Percentiles rank a stretch among this genome's conserved stretches.
phyloP scores from a whole-genome alignment of 2,888 invertebrate species.

The Norana najaformis region DNA sequence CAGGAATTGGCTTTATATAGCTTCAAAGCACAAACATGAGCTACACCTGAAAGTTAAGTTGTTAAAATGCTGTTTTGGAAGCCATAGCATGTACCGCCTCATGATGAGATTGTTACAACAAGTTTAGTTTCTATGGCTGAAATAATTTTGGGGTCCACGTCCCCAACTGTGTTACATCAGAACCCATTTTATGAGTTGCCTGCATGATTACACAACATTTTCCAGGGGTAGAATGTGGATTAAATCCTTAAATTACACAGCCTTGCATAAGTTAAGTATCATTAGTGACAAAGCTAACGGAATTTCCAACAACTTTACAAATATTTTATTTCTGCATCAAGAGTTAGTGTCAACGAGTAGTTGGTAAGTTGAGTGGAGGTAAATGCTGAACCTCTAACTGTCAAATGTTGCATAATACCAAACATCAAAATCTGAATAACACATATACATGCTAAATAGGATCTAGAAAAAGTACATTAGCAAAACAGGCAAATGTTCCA shows the following conservation, averaged over 20 bases:
- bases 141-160: too few species aligned
- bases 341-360: too few species aligned
- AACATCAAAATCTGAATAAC: neutral
- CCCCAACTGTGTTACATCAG: too few species aligned
- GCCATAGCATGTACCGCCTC: too few species aligned
- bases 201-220: too few species aligned
- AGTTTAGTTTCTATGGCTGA: too few species aligned
- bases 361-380: neutral
- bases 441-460: neutral
- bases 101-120: too few species aligned
- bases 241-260: neutral
- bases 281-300: neutral
- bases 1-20: neutral
- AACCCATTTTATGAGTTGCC: too few species aligned
- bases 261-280: neutral
- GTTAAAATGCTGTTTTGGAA: too few species aligned
- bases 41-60: neutral
- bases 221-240: neutral
- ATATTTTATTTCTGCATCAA: neutral
- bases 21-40: neutral
- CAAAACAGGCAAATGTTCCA: neutral
- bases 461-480: neutral
- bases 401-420: neutral
- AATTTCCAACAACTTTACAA: neutral
- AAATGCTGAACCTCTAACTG: too few species aligned